phyloP scores from a whole-genome alignment of 2,113 vertebrate species.

The Talpa occidentalis region DNA sequence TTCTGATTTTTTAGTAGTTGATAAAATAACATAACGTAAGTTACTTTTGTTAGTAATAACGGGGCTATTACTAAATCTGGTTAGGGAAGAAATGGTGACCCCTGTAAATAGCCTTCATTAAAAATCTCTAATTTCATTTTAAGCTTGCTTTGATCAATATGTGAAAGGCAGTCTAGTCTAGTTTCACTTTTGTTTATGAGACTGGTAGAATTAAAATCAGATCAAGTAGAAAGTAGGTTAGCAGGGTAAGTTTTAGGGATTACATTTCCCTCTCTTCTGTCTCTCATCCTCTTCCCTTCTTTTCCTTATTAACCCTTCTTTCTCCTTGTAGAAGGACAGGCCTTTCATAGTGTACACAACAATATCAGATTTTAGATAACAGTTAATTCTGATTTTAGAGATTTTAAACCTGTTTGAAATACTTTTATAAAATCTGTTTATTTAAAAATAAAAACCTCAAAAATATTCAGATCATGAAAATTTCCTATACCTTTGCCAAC shows the following conservation, averaged over 20 bases:
- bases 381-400: neutral
- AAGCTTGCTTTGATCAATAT: neutral
- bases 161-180: neutral
- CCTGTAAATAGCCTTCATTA: constrained; percentile 12
- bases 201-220: neutral
- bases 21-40: neutral
- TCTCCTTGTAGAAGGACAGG: neutral
- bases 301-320: neutral
- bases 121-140: constrained; percentile 32
- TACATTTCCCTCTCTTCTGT: neutral
- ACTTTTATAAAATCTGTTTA: constrained; percentile 54
- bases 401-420: neutral
- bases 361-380: neutral
- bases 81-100: neutral
- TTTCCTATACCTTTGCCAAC: constrained; percentile 29
- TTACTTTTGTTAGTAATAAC: neutral
- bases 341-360: neutral
- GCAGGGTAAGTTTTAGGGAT: too few relatives aligned
- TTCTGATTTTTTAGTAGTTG: neutral
- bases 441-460: constrained; percentile 35
- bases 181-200: neutral
- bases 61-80: neutral
- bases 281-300: accelerated
- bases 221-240: neutral
- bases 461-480: constrained; percentile 20